These are phyloP conservation scores for Euwallacea similis DNA, from an alignment of 1,140 invertebrate genomes.

Conservation along the genomic window DNA sequence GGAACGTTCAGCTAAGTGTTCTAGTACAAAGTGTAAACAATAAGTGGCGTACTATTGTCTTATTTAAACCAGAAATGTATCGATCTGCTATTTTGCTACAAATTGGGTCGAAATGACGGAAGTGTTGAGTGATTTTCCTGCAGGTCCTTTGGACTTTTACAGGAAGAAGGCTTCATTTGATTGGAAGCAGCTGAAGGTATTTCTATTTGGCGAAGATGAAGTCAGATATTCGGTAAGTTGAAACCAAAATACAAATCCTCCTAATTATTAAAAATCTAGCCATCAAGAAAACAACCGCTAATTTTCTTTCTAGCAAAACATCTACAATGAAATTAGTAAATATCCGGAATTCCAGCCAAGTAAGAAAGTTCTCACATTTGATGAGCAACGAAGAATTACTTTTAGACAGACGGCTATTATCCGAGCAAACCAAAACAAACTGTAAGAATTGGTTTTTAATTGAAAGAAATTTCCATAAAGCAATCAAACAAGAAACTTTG, in stretches of 20 bases:
- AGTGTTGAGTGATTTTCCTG: slow-evolving; percentile 56
- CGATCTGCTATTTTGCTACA: neutral
- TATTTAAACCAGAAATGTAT: neutral
- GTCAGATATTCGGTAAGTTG: slow-evolving; percentile 68
- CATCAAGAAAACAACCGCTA: neutral
- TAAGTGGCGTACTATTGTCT: too few species aligned
- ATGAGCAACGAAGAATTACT: slow-evolving; percentile 65
- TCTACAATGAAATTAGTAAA: slow-evolving; percentile 35
- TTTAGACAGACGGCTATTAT: slow-evolving; percentile 65
- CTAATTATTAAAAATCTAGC: neutral
- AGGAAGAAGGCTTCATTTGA: slow-evolving; percentile 73
- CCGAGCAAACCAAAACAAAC: slow-evolving; percentile 59
- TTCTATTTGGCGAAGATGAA: slow-evolving; percentile 71
- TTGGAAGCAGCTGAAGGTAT: slow-evolving; percentile 74
- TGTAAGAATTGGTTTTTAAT: slow-evolving; percentile 60
- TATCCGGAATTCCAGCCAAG: slow-evolving; percentile 23
- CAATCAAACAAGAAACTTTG: too few species aligned
- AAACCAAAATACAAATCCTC: neutral
- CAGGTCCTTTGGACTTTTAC: slow-evolving; percentile 71
- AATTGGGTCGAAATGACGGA: slow-evolving; percentile 29
- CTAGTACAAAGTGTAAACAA: too few species aligned
- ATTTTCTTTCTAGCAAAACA: slow-evolving; percentile 29
- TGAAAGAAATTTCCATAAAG: neutral
- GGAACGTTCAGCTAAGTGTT: too few species aligned
- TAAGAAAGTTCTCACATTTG: slow-evolving; percentile 52